Conservation (phyloP, 2,797 vertebrate genomes). For the Pithecia hirsuta region DNA sequence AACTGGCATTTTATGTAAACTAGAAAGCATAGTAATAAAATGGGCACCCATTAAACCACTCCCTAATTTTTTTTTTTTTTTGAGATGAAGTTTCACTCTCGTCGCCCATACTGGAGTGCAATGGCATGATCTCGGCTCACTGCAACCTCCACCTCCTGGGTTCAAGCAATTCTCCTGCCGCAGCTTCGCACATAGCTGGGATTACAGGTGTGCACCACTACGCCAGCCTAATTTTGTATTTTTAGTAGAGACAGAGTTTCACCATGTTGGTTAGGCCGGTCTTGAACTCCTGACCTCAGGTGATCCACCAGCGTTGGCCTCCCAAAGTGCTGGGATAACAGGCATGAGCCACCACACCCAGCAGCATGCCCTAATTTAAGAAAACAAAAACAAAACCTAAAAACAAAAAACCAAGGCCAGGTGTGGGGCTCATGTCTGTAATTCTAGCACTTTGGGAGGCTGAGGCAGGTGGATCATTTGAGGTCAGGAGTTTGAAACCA, state of each 20-base stretch:
- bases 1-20: slow-evolving; percentile 20
- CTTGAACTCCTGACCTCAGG: too few species aligned
- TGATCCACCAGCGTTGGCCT: too few species aligned
- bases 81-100: too few species aligned
- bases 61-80: background rate
- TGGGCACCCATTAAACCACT: background rate
- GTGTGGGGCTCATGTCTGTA: background rate
- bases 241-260: too few species aligned
- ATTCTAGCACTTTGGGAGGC: background rate
- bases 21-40: slow-evolving; percentile 44
- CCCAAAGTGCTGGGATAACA: too few species aligned
- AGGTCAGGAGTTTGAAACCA: background rate
- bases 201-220: too few species aligned
- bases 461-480: background rate
- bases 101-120: background rate
- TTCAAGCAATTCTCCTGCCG: background rate
- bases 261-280: too few species aligned
- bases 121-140: background rate
- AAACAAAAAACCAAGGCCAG: background rate
- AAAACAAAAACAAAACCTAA: background rate
- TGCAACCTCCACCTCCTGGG: background rate
- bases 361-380: background rate
- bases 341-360: too few species aligned
- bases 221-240: too few species aligned
- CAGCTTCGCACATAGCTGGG: too few species aligned